These are phyloP conservation scores for Trachelus tabidus DNA, from an alignment of 2,888 invertebrate genomes.

Conservation along the genomic window DNA sequence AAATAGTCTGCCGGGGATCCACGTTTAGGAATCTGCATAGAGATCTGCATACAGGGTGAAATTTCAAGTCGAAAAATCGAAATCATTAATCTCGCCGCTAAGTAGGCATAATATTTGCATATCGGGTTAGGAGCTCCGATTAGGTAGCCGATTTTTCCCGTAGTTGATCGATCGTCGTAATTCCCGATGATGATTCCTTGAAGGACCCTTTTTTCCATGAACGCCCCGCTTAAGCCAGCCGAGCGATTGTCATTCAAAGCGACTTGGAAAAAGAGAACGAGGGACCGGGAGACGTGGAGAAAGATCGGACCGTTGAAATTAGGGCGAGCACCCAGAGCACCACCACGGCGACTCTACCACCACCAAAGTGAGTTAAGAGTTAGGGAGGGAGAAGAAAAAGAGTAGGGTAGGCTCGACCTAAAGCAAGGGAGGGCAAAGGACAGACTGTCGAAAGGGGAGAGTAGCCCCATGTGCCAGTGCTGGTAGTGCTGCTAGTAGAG, in stretches of 20 bases:
- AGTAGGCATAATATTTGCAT: slow-evolving; percentile 64
- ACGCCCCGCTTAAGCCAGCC: slow-evolving; percentile 12
- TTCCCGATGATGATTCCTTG: too few relatives aligned
- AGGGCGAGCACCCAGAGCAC: slow-evolving; percentile 38
- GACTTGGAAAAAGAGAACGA: slow-evolving; percentile 19
- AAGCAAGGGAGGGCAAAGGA: slow-evolving; percentile 16
- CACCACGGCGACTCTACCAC: slow-evolving; percentile 13
- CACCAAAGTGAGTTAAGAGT: slow-evolving; percentile 25
- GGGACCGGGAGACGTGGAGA: slow-evolving; percentile 22
- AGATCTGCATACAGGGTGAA: too few relatives aligned
- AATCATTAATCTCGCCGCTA: slow-evolving; percentile 60
- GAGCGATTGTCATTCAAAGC: slow-evolving; percentile 61
- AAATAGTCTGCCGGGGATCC: too few relatives aligned
- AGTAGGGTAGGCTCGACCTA: slow-evolving; percentile 15
- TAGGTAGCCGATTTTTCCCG: slow-evolving; percentile 33
- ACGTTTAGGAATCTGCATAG: too few relatives aligned
- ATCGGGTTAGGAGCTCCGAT: slow-evolving; percentile 53
- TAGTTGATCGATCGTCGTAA: slow-evolving; percentile 33
- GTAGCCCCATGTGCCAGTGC: too few relatives aligned
- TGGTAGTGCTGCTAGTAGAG: too few relatives aligned
- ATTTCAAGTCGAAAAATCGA: neutral
- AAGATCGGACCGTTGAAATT: slow-evolving; percentile 59
- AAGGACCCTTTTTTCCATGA: too few relatives aligned
- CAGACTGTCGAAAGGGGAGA: too few relatives aligned
- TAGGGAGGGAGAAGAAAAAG: slow-evolving; percentile 14